Evolutionary conservation across 2,797 vertebrate genomes (phyloP).

Genomic region (Sebastes flavidus): DNA sequence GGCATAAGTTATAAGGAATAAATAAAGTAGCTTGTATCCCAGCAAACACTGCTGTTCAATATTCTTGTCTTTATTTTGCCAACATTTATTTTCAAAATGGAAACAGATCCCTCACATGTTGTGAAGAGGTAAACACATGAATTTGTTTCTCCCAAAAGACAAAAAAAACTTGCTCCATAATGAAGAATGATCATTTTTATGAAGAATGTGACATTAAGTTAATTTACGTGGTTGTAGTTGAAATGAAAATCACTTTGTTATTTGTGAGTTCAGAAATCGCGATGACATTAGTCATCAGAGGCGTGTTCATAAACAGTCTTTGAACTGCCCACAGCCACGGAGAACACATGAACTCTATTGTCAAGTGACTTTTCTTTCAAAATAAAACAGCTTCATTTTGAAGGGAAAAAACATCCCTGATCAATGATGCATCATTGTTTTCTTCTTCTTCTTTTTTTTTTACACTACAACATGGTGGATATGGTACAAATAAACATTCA

Average conservation of each 20-base stretch:
- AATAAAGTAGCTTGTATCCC: not conserved
- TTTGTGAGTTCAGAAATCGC: not conserved
- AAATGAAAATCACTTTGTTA: not conserved
- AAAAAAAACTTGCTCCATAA: not conserved
- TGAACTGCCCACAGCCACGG: slow-evolving; percentile 42
- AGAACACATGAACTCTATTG: slow-evolving; percentile 32
- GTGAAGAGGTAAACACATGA: not conserved
- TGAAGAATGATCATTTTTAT: not conserved
- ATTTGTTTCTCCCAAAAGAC: not conserved
- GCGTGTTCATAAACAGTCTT: slow-evolving; percentile 2
- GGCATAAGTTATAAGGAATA: not conserved
- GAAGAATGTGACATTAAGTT: not conserved
- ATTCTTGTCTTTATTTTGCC: not conserved
- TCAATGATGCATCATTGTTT: slow-evolving; percentile 25
- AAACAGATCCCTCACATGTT: not conserved
- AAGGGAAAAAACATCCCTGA: slow-evolving; percentile 12
- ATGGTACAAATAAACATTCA: slow-evolving; percentile 57
- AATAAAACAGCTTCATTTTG: slow-evolving; percentile 15
- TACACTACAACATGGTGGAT: slow-evolving; percentile 3
- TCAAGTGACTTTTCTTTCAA: slow-evolving; percentile 11
- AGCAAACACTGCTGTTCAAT: not conserved
- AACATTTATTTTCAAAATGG: not conserved
- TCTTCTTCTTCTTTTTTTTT: not conserved
- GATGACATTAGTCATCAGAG: slow-evolving; percentile 2
- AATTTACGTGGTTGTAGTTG: not conserved